phyloP scores from a whole-genome alignment of 2,113 vertebrate species.

The Cochlearius cochlearius region DNA sequence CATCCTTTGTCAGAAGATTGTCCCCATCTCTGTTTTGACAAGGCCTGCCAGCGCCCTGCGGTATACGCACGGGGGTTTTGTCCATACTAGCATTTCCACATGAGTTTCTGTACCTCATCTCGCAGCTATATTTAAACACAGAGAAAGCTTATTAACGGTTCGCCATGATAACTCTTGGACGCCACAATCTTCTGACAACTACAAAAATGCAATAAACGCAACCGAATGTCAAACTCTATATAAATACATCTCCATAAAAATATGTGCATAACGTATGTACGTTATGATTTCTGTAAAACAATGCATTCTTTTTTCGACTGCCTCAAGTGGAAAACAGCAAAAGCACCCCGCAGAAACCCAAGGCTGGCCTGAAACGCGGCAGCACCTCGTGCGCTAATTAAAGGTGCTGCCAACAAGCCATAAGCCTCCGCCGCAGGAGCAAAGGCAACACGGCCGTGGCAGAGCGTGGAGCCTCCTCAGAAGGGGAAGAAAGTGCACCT shows the following conservation, averaged over 20 bases:
- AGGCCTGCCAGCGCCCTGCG: not conserved
- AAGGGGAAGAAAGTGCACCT: not conserved
- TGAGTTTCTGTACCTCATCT: not conserved
- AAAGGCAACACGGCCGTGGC: rapidly evolving
- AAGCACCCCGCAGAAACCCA: not conserved
- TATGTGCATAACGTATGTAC: rapidly evolving
- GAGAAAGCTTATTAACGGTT: not conserved
- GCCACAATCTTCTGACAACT: not conserved
- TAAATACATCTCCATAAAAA: not conserved
- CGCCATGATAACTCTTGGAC: rapidly evolving
- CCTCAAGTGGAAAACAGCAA: not conserved
- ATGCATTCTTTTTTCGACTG: rapidly evolving
- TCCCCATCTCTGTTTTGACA: not conserved
- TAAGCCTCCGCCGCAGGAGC: rapidly evolving
- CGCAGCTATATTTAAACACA: not conserved
- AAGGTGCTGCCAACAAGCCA: not conserved
- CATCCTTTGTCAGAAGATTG: not conserved
- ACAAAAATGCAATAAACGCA: not conserved
- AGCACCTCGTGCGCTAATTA: not conserved
- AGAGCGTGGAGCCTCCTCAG: rapidly evolving
- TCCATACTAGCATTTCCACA: not conserved
- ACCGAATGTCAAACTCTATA: not conserved
- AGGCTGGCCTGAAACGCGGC: not conserved
- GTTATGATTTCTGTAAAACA: rapidly evolving
- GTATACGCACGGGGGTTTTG: rapidly evolving